Conservation (phyloP, 2,888 invertebrate genomes). For the Argynnis bischoffii region DNA sequence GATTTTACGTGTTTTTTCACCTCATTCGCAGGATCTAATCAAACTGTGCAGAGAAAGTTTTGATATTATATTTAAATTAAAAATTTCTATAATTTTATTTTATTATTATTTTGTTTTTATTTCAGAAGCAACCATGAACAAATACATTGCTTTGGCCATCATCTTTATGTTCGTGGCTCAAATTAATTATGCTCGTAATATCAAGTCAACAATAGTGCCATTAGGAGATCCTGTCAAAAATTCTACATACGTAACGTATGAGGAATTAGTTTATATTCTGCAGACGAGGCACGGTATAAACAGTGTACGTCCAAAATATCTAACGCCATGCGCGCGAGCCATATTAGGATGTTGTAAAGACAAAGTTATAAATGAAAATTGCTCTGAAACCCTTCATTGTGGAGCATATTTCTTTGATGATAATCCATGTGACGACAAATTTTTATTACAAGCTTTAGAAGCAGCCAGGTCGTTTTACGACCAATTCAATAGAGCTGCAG, state of each 20-base stretch:
- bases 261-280: slow-evolving; percentile 63
- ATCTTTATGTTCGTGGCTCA: slow-evolving; percentile 48
- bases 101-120: slow-evolving; percentile 32
- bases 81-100: too few relatives aligned
- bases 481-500: slow-evolving; percentile 50
- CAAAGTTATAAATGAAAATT: slow-evolving; percentile 74
- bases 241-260: slow-evolving; percentile 55
- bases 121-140: slow-evolving; percentile 60
- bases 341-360: slow-evolving; percentile 87
- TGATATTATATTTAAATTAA: too few relatives aligned
- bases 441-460: slow-evolving; percentile 81
- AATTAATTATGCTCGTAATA: slow-evolving; percentile 51
- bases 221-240: slow-evolving; percentile 57
- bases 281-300: slow-evolving; percentile 51
- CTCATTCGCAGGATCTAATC: too few relatives aligned
- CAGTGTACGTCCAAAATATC: slow-evolving; percentile 46
- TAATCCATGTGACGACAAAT: slow-evolving; percentile 86
- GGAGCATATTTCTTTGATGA: slow-evolving; percentile 89
- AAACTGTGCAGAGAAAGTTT: too few relatives aligned
- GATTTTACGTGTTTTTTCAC: too few relatives aligned
- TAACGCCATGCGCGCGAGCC: slow-evolving; percentile 88
- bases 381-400: slow-evolving; percentile 88
- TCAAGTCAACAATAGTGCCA: slow-evolving; percentile 37
- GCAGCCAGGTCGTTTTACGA: slow-evolving; percentile 68
- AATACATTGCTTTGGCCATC: slow-evolving; percentile 43